Percentiles rank a stretch among this genome's conserved stretches.
phyloP scores from a whole-genome alignment of 2,797 vertebrate species.

The Fundulus diaphanus region DNA sequence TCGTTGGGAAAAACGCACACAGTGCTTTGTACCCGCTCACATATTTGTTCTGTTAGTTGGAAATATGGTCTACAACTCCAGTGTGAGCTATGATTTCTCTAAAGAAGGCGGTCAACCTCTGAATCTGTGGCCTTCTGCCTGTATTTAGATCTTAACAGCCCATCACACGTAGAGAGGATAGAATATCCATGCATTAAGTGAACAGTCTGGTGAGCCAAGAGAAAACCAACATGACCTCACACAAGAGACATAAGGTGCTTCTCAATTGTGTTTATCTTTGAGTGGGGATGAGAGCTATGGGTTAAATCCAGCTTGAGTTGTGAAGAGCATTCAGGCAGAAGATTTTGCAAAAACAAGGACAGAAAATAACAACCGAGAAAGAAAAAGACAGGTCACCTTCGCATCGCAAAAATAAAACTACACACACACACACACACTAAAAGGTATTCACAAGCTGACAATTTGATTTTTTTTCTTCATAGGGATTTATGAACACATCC shows the following conservation, averaged over 20 bases:
- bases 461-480: conserved; percentile 67
- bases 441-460: conserved; percentile 71
- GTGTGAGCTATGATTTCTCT: conserved; percentile 20
- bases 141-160: conserved; percentile 68
- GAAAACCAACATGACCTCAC: conserved; percentile 55
- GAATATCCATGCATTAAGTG: conserved; percentile 73
- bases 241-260: conserved; percentile 48
- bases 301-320: background rate
- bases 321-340: background rate
- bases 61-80: conserved; percentile 27
- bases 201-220: conserved; percentile 56
- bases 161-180: conserved; percentile 68
- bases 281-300: conserved; percentile 26
- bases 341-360: background rate
- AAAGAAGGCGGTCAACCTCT: conserved; percentile 68
- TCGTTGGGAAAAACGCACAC: conserved; percentile 5
- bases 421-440: conserved; percentile 36
- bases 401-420: conserved; percentile 55
- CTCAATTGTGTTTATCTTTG: conserved; percentile 32
- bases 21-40: conserved; percentile 9
- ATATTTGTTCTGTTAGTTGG: conserved; percentile 9
- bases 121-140: conserved; percentile 67
- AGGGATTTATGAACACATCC: conserved; percentile 70
- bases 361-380: conserved; percentile 27
- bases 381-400: conserved; percentile 66